Evolutionary conservation across 2,797 vertebrate genomes (phyloP), one percentile per base, ranked within the genome.

Genomic region (Avahi laniger): DNA sequence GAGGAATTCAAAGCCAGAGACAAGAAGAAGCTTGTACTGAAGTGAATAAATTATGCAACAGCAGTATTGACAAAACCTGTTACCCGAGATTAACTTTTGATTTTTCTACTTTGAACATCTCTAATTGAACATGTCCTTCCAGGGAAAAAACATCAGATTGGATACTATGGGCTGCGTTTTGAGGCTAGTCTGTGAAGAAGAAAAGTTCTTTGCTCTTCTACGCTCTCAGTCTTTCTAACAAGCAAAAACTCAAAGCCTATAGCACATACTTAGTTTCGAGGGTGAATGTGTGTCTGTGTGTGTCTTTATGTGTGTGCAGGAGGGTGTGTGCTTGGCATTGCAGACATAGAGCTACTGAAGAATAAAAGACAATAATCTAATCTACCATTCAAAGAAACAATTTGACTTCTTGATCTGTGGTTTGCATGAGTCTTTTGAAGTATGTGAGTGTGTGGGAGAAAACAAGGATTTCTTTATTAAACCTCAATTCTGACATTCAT

Each of bases 391-490:
- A 43, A 12, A 79, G 69, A 17, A 26, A 70, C 14, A 4, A 13
- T n/a, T 48, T 41, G 24, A 0, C n/a, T 63, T 81, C 41, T 59
- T 67, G 89, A 22, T 50, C 63, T 38, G 46, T 3, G 59, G 33
- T 75, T 48, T 80, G 70, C 65, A 35, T 30, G 5, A 17, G 35
- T 33, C 63, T 79, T 89, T 65, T 67, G 54, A 89, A 90, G 61
- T 41, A 43, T 35, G 65, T 59, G 79, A 52, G 79, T 20, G 10
- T 85, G 50, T 48, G 48, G 69, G 87, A 67, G 95, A 75, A 52
- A 38, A 93, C 57, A 97, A 86, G 7, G 28, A 33, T 93, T 97
- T 61, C 73, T 91, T 85, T 93, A 70, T 61, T 86, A 72, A 75
- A 43, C 52, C 92, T 24, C 2, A 0, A 59, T 79, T 43, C 88